Base-by-base conservation (phyloP, 2,888 invertebrate genomes). In the Byasa hedistus region DNA sequence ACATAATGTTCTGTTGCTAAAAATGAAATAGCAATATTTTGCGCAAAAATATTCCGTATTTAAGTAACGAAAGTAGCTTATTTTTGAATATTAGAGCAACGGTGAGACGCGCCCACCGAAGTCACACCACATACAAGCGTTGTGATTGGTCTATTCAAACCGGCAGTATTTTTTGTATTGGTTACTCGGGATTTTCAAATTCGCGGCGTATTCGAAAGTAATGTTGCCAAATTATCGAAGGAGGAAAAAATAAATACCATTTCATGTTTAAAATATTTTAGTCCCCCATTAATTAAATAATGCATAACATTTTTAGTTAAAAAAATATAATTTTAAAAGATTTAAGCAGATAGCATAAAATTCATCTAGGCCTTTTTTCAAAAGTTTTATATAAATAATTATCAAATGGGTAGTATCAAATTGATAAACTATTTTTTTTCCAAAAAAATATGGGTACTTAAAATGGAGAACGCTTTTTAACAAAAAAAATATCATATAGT, bases 41-140 rank as follows among this genome's bases (percentile, higher is more conserved):
- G 69, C 64, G 72, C 68, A 72, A 69, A 72, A 74, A 64, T 61
- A 69, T 69, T 65, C 36, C 62, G 61, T 69, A 73, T 80, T 83
- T 81, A 73, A 75, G 77, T 83, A 72, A 82, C 68, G 75, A 82
- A 79, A 80, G 74, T 68, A 59, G 36, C 54, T 72, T 72, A 69
- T 71, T 71, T 73, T 70, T 62, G 68, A 71, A 69, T 73, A 70
- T 72, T 72, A 69, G 68, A 73, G 71, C 72, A 69, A 74, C 73
- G 68, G 70, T 72, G 73, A 76, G 82, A 85, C 76, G 83, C 89
- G 83, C 87, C 87, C 87, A 83, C 83, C 74, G 73, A 80, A 85
- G 85, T 92, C 92, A 91, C 89, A 91, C 92, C 91, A 92, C 83
- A 85, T 85, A 76, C 77, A 73, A 74, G 76, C 75, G 66, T 71